Evolutionary conservation across 2,888 invertebrate species (phyloP), one percentile per base, ranked within the genome.

Genomic region (Ennomos fuscantarius): DNA sequence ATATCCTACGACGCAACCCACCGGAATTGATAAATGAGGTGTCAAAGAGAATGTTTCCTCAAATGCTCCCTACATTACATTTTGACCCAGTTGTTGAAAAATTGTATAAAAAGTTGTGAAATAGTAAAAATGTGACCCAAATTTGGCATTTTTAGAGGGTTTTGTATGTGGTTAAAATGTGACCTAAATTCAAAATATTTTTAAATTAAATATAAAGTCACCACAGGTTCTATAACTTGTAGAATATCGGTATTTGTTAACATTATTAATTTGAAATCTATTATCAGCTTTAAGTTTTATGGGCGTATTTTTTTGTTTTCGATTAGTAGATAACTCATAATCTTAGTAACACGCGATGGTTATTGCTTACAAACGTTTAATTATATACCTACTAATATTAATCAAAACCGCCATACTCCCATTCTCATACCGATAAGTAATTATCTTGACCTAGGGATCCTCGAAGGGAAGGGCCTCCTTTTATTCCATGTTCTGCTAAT

Each of bases 401-500:
- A 62, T 55, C 51, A 59, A 15, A 47, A 57, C 42, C 46, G 33
- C 50, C 47, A 45, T 36, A 41, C 46, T 36, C 44, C 48, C 58
- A 24, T 24, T 24, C 24, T 40, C 40, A 33, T 36, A 10, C 46
- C 48, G 51, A 66, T 62, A 66, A 66, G 67, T 55, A 65, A 66
- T 63, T 63, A 66, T 62, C 52, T 61, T 63, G 60, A 63, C 63
- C 65, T 60, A 58, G 60, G 54, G 60, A 63, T 51, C 44, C 36
- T 60, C 54, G 50, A 58, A 31, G 62, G 48, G 62, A 48, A 54
- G 56, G 56, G 55, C 62, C 53, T 56, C 50, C 64, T 62, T 72
- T 69, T 66, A 66, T 65, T 62, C 59, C 47, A 62, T 48, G 52
- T 57, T 37, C 50, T 60, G 48, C 57, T 69, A 69, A 72, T 74